Percentiles rank a stretch among this genome's conserved stretches.
Conservation (phyloP, 53 echinoderm and acorn worm genomes). For the Holothuria leucospilota region DNA sequence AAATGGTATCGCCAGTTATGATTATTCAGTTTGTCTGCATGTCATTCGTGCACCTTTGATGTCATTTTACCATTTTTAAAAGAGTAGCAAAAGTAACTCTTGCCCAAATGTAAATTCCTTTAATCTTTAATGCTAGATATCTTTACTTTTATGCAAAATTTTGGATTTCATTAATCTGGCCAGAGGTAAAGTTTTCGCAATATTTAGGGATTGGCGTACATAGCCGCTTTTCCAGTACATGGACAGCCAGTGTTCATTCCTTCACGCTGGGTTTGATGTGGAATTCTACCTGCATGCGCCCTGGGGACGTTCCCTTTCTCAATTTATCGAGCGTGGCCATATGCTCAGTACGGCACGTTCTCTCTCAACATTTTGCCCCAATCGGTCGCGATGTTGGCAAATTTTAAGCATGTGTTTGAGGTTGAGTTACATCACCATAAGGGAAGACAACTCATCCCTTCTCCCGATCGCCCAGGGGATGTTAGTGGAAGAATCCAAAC, state of each 20-base stretch:
- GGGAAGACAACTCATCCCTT: conserved; percentile 16
- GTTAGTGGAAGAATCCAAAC: conserved; percentile 35
- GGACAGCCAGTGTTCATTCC: neutral
- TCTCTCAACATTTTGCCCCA: conserved; percentile 17
- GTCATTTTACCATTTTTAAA: too few species aligned
- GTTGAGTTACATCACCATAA: conserved; percentile 27
- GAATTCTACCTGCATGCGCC: conserved; percentile 41
- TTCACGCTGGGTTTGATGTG: conserved; percentile 44
- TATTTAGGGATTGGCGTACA: too few species aligned
- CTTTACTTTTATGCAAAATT: too few species aligned
- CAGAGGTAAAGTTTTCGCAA: too few species aligned
- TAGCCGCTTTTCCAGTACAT: too few species aligned
- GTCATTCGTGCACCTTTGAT: too few species aligned
- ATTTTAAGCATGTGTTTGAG: conserved; percentile 50
- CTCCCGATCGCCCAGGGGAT: conserved; percentile 19
- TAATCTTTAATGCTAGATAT: too few species aligned
- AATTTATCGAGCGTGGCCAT: conserved; percentile 43
- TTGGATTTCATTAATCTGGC: too few species aligned
- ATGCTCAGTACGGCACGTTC: conserved; percentile 41
- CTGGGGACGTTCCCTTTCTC: conserved; percentile 10
- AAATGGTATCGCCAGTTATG: too few species aligned
- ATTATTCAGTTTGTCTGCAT: too few species aligned
- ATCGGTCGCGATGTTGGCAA: conserved; percentile 45
- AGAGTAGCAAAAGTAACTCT: too few species aligned
- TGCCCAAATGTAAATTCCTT: too few species aligned